Evolutionary conservation across 2,797 vertebrate species (phyloP).

Genomic region (Tokudaia tokunoshimensis): DNA sequence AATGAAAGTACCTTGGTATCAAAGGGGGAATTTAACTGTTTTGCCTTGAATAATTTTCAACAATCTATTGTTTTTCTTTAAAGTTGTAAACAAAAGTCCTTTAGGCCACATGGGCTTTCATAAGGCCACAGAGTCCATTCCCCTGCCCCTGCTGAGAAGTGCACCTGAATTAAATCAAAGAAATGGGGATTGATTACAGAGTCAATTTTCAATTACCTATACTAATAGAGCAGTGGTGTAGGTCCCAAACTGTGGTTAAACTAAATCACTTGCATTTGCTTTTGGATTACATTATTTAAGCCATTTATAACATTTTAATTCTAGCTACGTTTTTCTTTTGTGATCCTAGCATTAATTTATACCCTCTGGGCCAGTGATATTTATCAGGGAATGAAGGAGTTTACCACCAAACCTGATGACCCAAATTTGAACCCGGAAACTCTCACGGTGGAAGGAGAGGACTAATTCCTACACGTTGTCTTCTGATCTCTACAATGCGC

Average conservation of each 20-base stretch:
- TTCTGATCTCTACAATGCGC: neutral
- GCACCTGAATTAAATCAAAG: conserved; percentile 78
- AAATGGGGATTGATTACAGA: conserved; percentile 79
- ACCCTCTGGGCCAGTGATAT: neutral
- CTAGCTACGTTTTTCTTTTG: conserved; percentile 69
- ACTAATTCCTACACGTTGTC: neutral
- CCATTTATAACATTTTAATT: conserved; percentile 70
- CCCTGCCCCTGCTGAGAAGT: conserved; percentile 19
- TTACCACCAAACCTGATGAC: neutral
- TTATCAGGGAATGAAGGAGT: neutral
- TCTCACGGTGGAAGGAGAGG: neutral
- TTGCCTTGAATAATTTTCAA: conserved; percentile 71
- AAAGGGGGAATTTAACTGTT: conserved; percentile 65
- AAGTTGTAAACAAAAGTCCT: conserved; percentile 66
- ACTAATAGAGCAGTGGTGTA: conserved; percentile 76
- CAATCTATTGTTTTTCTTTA: neutral
- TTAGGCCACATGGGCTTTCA: conserved; percentile 51
- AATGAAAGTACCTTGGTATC: conserved; percentile 69
- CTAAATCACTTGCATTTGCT: conserved; percentile 79
- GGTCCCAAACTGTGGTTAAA: conserved; percentile 79
- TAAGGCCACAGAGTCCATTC: neutral
- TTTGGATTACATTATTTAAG: conserved; percentile 76
- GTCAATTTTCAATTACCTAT: conserved; percentile 84
- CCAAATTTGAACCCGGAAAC: too few relatives aligned
- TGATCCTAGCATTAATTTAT: conserved; percentile 66